Evolutionary conservation across 2,113 vertebrate genomes (phyloP).

Genomic region (Sapayoa aenigma): DNA sequence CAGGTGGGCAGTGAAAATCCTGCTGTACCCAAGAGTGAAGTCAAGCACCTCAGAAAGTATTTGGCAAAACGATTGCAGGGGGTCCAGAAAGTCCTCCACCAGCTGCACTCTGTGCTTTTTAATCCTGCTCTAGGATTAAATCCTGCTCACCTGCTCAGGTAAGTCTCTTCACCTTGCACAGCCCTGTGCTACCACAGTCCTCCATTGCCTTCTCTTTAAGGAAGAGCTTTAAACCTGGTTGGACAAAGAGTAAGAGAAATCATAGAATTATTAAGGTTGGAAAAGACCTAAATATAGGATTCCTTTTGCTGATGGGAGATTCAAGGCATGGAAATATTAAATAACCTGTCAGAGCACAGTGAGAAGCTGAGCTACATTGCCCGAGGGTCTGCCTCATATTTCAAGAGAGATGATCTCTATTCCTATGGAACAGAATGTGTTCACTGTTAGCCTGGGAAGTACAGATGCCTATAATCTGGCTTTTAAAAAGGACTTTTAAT

Average conservation of each 20-base stretch:
- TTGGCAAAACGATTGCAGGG: background rate
- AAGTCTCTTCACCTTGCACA: background rate
- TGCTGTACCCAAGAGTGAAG: background rate
- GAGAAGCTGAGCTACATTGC: conserved; percentile 17
- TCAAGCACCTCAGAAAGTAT: background rate
- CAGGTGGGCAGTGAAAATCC: background rate
- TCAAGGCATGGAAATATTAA: background rate
- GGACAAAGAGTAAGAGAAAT: background rate
- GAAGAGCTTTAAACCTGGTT: background rate
- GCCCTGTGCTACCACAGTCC: background rate
- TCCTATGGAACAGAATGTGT: background rate
- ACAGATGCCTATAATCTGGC: background rate
- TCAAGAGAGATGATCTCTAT: background rate
- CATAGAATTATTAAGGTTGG: background rate
- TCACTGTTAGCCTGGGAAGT: background rate
- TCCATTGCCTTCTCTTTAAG: background rate
- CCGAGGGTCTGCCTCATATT: background rate
- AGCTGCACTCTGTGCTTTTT: accelerated
- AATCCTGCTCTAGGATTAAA: background rate
- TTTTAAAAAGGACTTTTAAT: conserved; percentile 15
- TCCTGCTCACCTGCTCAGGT: too few species aligned
- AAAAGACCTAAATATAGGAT: background rate
- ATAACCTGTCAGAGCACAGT: conserved; percentile 7
- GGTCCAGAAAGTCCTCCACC: background rate
- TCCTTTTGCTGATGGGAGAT: background rate